phyloP scores from a whole-genome alignment of 2,888 invertebrate species.

The Cephalotes varians region DNA sequence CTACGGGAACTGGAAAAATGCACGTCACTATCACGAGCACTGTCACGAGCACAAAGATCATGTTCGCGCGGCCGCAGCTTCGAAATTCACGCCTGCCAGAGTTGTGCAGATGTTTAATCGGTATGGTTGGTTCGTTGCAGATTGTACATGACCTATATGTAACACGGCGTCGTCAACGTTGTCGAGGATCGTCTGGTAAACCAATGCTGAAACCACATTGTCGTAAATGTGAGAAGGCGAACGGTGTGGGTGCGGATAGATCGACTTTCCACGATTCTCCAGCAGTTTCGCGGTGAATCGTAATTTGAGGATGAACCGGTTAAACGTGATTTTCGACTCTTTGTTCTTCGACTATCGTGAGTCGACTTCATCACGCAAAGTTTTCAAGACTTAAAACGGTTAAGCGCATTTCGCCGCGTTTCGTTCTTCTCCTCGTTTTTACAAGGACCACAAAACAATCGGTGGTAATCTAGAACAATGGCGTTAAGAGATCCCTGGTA shows the following conservation, averaged over 20 bases:
- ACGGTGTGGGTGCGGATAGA: constrained; percentile 6
- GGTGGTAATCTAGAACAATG: constrained; percentile 29
- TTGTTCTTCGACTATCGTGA: constrained; percentile 2
- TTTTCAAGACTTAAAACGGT: not conserved
- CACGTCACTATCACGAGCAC: not conserved
- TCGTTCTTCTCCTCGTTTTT: not conserved
- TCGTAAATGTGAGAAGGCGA: constrained; percentile 18
- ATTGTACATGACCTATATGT: constrained; percentile 70
- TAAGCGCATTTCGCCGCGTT: not conserved
- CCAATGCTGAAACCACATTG: constrained; percentile 48
- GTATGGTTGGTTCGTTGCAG: constrained; percentile 65
- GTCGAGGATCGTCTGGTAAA: constrained; percentile 58
- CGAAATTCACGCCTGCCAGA: constrained; percentile 11
- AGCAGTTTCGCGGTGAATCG: constrained; percentile 53
- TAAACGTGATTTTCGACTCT: constrained; percentile 57
- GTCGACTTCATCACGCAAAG: not conserved
- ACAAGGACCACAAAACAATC: constrained; percentile 30
- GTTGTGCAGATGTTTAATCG: constrained; percentile 74
- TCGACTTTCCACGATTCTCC: constrained; percentile 52
- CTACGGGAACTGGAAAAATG: not conserved
- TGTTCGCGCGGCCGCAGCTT: not conserved
- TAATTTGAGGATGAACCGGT: constrained; percentile 40
- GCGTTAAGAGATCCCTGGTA: constrained; percentile 33
- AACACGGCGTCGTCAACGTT: constrained; percentile 46
- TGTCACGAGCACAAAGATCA: constrained; percentile 18